phyloP scores from a whole-genome alignment of 1,140 invertebrate genomes.

The Mesaphorura yosii region DNA sequence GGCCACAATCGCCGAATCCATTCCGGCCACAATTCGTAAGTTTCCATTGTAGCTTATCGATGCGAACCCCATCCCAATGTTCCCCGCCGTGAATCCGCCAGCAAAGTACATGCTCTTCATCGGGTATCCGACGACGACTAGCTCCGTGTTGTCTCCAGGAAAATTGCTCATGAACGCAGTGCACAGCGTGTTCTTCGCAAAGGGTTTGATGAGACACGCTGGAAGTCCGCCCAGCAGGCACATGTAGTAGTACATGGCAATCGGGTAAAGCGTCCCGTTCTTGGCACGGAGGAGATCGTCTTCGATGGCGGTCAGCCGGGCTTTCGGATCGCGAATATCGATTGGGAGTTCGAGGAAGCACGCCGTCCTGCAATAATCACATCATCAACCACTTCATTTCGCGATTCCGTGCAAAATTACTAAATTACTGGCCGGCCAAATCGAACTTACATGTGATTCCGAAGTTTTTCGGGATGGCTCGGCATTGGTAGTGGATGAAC shows the following conservation, averaged over 20 bases:
- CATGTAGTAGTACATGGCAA: neutral
- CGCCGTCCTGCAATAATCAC: neutral
- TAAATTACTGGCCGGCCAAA: neutral
- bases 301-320: neutral
- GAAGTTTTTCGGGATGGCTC: neutral
- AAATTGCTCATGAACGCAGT: neutral
- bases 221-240: neutral
- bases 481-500: neutral
- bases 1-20: neutral
- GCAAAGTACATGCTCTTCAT: neutral
- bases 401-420: slow-evolving; percentile 1
- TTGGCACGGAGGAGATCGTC: no score
- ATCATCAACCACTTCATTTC: no score
- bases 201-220: neutral
- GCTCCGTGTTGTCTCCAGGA: neutral
- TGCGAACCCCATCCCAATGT: slow-evolving; percentile 1
- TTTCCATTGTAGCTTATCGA: neutral
- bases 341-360: neutral
- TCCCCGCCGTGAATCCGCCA: neutral
- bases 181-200: neutral
- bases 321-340: neutral
- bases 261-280: no score
- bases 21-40: neutral
- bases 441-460: neutral
- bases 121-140: neutral